Evolutionary conservation across 2,113 vertebrate species (phyloP).

Genomic region (Pangasianodon hypophthalmus): DNA sequence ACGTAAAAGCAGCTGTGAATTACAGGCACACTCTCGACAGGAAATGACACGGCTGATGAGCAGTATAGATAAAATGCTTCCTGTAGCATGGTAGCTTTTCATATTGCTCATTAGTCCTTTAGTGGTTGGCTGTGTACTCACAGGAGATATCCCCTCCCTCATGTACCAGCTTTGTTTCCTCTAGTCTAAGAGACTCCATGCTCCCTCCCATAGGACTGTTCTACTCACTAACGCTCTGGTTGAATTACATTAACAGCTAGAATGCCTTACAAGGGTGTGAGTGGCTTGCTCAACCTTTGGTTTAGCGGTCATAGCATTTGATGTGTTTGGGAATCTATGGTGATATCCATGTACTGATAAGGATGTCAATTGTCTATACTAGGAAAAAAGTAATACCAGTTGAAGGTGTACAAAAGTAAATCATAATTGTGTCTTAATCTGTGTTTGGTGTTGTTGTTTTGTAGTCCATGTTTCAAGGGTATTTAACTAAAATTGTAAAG

Average conservation of each 20-base stretch:
- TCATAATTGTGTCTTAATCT: background rate
- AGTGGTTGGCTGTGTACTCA: background rate
- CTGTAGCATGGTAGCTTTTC: slow-evolving; percentile 8
- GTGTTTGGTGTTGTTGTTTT: background rate
- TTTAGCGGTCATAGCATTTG: background rate
- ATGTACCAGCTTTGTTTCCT: background rate
- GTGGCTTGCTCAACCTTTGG: background rate
- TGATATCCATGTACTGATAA: background rate
- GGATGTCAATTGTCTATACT: background rate
- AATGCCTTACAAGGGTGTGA: slow-evolving; percentile 13
- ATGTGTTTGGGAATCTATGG: background rate
- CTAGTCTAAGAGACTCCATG: background rate
- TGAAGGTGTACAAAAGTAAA: background rate
- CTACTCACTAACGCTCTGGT: slow-evolving; percentile 7
- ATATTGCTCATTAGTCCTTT: slow-evolving; percentile 21
- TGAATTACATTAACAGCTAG: background rate
- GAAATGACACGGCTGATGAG: slow-evolving; percentile 33
- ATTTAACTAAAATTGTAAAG: background rate
- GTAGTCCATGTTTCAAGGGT: background rate
- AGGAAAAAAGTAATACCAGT: background rate
- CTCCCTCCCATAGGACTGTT: slow-evolving; percentile 1
- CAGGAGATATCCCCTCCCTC: background rate
- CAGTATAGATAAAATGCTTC: slow-evolving; percentile 29
- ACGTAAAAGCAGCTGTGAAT: background rate
- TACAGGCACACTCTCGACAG: slow-evolving; percentile 8